Evolutionary conservation across 1,140 invertebrate species (phyloP).

Genomic region (Dendroctonus ponderosae): DNA sequence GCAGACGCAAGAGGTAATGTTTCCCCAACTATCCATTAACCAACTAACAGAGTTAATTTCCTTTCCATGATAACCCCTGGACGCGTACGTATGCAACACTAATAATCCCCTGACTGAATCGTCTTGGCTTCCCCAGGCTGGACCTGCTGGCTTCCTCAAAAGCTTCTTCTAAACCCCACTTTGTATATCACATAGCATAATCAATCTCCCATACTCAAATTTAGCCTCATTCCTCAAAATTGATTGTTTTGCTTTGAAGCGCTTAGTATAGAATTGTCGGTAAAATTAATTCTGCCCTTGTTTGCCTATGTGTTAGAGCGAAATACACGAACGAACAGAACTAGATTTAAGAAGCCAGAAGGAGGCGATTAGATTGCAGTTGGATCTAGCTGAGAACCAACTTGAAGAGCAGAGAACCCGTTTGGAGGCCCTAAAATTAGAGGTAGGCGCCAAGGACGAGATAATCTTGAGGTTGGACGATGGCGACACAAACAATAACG

Average conservation of each 20-base stretch:
- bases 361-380: too few species aligned
- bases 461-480: slow-evolving; percentile 31
- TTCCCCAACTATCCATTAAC: not conserved
- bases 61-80: too few species aligned
- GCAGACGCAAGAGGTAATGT: slow-evolving; percentile 61
- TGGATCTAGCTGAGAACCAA: not conserved
- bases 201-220: slow-evolving; percentile 29
- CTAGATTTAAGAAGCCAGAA: slow-evolving; percentile 14
- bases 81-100: too few species aligned
- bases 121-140: slow-evolving; percentile 59
- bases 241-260: slow-evolving; percentile 11
- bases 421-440: slow-evolving; percentile 27
- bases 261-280: slow-evolving; percentile 10
- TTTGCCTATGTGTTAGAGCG: slow-evolving; percentile 36
- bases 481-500: slow-evolving; percentile 30
- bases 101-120: too few species aligned
- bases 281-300: slow-evolving; percentile 18
- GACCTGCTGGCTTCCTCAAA: slow-evolving; percentile 83
- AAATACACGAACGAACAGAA: slow-evolving; percentile 21
- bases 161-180: slow-evolving; percentile 75
- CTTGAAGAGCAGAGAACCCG: not conserved
- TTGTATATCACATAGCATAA: slow-evolving; percentile 26
- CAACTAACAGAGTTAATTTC: too few species aligned
- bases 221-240: slow-evolving; percentile 44
- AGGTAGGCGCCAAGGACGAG: slow-evolving; percentile 31